Base-by-base conservation (phyloP, 2,888 invertebrate genomes). In the Dimorphilus gyrociliatus region DNA sequence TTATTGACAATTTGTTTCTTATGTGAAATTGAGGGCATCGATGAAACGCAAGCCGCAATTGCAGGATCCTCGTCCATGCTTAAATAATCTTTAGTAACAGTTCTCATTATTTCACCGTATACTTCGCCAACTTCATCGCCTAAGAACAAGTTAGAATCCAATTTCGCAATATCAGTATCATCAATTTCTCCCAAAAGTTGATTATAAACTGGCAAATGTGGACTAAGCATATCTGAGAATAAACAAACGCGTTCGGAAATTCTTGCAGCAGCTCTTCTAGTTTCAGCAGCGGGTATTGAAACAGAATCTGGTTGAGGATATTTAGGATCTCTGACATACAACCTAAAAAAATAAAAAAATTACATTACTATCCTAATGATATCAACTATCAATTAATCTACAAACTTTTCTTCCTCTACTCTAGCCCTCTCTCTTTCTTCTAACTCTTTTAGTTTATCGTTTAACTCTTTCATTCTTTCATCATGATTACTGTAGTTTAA, bases 51-150 rank as follows among this genome's bases (percentile, higher is more conserved):
- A n/a, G n/a, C n/a, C n/a, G n/a, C n/a, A n/a, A n/a, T n/a, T n/a
- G n/a, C n/a, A n/a, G n/a, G n/a, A n/a, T n/a, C n/a, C n/a, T n/a
- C n/a, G 34, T 60, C 59, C 28, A 58, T 39, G 5, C 44, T 40
- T 4, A 60, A 45, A 37, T 61, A 58, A 30, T 50, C 48, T 10
- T 41, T 44, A 2, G 54, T 50, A 15, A 59, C 53, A 7, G 61
- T 58, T 33, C 53, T 55, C 53, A 60, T 58, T 30, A 61, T 56
- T 34, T 60, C 58, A 25, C 43, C 43, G 40, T 60, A 61, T 4
- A 61, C 60, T 39, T 59, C 60, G n/a, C 47, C 45, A 19, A 61
- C 55, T 38, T 61, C 59, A 25, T 56, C 53, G 29, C 56, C 55
- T 8, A 56, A 46, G 42, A 58, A 58, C 15, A 61, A 39, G 34